Evolutionary conservation across 2,888 invertebrate species (phyloP), one percentile per base, ranked within the genome.

Genomic region (Drosophila emarginata): DNA sequence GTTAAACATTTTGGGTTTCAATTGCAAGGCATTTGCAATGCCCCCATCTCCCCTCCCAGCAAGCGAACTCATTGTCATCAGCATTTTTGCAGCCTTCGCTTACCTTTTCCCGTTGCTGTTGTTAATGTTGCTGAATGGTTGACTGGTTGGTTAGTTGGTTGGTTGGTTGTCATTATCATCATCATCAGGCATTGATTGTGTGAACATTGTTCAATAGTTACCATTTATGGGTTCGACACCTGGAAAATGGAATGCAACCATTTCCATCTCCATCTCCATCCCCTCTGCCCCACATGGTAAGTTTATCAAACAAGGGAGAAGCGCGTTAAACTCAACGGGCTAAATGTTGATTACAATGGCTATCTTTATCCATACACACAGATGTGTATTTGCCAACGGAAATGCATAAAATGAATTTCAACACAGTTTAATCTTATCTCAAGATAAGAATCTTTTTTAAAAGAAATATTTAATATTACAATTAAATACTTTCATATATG

Each of bases 131-230:
- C 62, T 76, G 72, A 11, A 32, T 32, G 32, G 32, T 32, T 32
- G 32, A 9, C 11, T 32, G 32, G 9, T 32, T 32, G 28, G 28
- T 28, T 28, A 6, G 28, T 28, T 28, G 28, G 28, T 28, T 28
- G 61, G 74, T 64, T 76, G 64, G 64, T 79, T 63, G 51, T 67
- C 56, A 12, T 63, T 14, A 36, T 50, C 56, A 51, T 58, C 39
- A n/a, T 61, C 74, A 76, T 79, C 66, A 74, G 65, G 69, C 75
- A 72, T 72, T 77, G 78, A 78, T 80, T 80, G 80, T 79, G 63
- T 58, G 65, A 70, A 74, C 68, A 58, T 53, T 77, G 64, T 53
- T 70, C 66, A 77, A 78, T 77, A 80, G 69, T 75, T 80, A 72
- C 64, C 69, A 80, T 75, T 75, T 80, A 64, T 75, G 57, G 14